Base-by-base conservation (phyloP, 2,113 vertebrate genomes). In the Ornithorhynchus anatinus region DNA sequence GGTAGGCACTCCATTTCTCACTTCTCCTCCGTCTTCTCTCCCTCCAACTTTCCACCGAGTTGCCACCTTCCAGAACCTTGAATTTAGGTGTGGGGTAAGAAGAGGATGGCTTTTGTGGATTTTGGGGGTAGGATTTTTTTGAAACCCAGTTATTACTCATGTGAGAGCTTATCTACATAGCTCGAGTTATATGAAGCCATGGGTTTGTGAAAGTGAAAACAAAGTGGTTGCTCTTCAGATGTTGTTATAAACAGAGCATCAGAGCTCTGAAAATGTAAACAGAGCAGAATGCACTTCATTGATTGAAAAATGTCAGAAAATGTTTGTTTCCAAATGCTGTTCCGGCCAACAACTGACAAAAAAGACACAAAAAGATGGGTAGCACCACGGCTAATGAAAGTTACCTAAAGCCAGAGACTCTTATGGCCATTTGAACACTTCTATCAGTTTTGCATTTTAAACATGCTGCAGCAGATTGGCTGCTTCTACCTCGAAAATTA, bases 391-490 rank as follows among this genome's bases (percentile, higher is more conserved):
- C 31, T 40, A 39, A 44, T n/a, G 16, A 33, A 23, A 50, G 54
- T 52, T 33, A 23, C 36, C 23, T 29, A 47, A 60, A 12, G 22
- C 6, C 3, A 59, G 39, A 42, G 23, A 7, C 38, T 69, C 60
- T 78, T 61, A 48, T 47, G 25, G 35, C 39, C 58, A 13, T 61
- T 60, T 61, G 22, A 4, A 31, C 31, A 29, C 39, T 22, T 60
- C 45, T 44, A 14, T n/a, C 29, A 59, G 29, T 64, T 67, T 72
- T 38, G 69, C 25, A n/a, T 70, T 33, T 62, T 14, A 60, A 58
- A 85, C 45, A 10, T 13, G n/a, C 58, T 57, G 17, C 40, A 54
- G 66, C 52, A 51, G 50, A 63, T 63, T 57, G 72, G 16, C 59
- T 72, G 59, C 6, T 23, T 25, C 15, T 40, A 29, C 71, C 51